Base-by-base conservation (phyloP, 2,113 vertebrate species). In the Saimiri boliviensis region DNA sequence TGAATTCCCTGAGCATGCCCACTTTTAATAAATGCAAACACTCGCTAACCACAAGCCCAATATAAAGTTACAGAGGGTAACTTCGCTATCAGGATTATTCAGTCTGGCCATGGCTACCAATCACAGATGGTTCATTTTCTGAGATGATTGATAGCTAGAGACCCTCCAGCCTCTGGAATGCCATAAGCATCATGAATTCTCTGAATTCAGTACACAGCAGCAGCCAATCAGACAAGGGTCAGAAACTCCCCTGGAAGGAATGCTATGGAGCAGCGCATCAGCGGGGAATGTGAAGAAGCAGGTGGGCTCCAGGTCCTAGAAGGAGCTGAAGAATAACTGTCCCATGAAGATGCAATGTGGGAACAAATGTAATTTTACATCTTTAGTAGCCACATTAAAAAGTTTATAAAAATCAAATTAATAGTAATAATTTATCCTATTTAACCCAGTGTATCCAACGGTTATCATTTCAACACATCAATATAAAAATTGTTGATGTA, bases 261-360 rank as follows among this genome's bases (percentile, higher is more conserved):
- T 42, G 10, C n/a, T n/a, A 32, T 0, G 20, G 0, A 4, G 0
- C 0, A 0, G 6, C 8, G 8, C 21, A 37, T n/a, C 2, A 0
- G 30, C 9, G 8, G 52, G 30, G 32, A 20, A 40, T 19, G 2
- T 2, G 2, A 23, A n/a, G 16, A 16, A 58, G 23, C 21, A 60
- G 8, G 30, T 6, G 1, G 42, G 16, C 11, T 52, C 6, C 8
- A 25, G 35, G 9, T 7, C 54, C 54, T 5, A 77, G 40, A 11
- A 12, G 1, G 1, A 5, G 54, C 45, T 21, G 2, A 40, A 70
- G 66, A 40, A 68, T 4, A 8, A 5, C 9, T 6, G 5, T 7
- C 20, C 30, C 6, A 1, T 35, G 27, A 32, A 96, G 47, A 42
- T 5, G 5, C 1, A 23, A n/a, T 12, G 1, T 7, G 30, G 52